Evolutionary conservation across 2,797 vertebrate species (phyloP).

Genomic region (Fistularia commersonii): DNA sequence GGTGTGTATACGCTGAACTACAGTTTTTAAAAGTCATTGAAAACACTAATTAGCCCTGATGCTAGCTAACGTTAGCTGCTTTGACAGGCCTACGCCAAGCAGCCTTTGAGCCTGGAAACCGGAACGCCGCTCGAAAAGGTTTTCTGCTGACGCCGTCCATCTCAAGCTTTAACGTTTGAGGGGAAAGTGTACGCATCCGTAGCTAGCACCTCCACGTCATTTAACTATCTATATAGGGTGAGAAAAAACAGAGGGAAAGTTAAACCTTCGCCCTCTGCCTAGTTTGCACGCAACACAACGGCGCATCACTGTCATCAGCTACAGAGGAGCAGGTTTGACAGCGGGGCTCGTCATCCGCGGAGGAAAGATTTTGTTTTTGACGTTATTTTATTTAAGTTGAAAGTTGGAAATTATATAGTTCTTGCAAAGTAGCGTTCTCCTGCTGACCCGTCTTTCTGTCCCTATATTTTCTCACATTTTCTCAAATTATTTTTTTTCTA

Average conservation of each 20-base stretch:
- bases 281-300: not conserved
- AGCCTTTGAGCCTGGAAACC: slow-evolving; percentile 27
- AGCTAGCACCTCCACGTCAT: no score
- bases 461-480: no score
- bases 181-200: not conserved
- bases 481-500: no score
- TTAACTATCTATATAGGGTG: not conserved
- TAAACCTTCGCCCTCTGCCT: not conserved
- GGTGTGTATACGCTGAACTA: slow-evolving; percentile 7
- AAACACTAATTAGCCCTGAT: slow-evolving; percentile 30
- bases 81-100: slow-evolving; percentile 62
- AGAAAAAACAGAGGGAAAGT: no score
- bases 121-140: slow-evolving; percentile 30
- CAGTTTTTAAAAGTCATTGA: slow-evolving; percentile 18
- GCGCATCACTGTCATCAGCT: not conserved
- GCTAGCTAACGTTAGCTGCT: slow-evolving; percentile 54
- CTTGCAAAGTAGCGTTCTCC: no score
- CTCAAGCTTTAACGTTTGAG: not conserved
- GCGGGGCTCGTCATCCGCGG: no score
- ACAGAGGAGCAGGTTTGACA: not conserved
- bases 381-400: no score
- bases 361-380: no score
- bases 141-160: slow-evolving; percentile 14
- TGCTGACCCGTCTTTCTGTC: no score
- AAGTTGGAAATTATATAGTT: no score